A percentile compares a stretch with the other conserved stretches of the same genome.
phyloP scores from a whole-genome alignment of 92 coral and sea anemone genomes.

The Hydrozoanthus gracilis region DNA sequence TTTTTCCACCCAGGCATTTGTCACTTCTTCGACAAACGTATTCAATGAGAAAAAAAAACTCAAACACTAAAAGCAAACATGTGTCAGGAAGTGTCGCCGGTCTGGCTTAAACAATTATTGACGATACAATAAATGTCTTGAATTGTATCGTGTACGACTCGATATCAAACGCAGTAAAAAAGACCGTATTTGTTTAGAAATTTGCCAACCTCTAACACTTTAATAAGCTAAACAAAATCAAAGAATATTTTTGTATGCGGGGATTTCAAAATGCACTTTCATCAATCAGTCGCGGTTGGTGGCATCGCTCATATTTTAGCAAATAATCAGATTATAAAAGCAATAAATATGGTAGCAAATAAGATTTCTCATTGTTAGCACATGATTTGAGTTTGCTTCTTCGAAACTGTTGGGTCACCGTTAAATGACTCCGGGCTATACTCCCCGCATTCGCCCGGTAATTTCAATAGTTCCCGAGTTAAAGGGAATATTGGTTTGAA shows the following conservation, averaged over 20 bases:
- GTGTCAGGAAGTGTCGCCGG: not conserved
- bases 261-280: not conserved
- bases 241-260: not conserved
- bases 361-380: conserved; percentile 3
- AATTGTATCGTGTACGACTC: conserved; percentile 32
- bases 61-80: conserved; percentile 21
- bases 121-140: conserved; percentile 20
- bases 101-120: not conserved
- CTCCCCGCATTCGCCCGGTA: not conserved
- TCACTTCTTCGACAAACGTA: not conserved
- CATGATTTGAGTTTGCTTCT: conserved; percentile 7
- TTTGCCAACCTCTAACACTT: not conserved
- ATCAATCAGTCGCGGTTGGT: conserved; percentile 8
- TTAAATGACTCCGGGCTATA: conserved; percentile 24
- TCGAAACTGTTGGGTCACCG: conserved; percentile 6
- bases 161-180: not conserved
- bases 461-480: not conserved
- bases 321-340: conserved; percentile 4
- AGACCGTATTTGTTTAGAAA: conserved; percentile 4
- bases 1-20: conserved; percentile 38
- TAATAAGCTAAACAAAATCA: conserved; percentile 11
- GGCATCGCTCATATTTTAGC: not conserved
- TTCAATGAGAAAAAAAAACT: not conserved
- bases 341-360: conserved; percentile 1
- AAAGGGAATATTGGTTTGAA: not conserved